Base-by-base conservation (phyloP, 2,888 invertebrate genomes). In the Pocota personata region DNA sequence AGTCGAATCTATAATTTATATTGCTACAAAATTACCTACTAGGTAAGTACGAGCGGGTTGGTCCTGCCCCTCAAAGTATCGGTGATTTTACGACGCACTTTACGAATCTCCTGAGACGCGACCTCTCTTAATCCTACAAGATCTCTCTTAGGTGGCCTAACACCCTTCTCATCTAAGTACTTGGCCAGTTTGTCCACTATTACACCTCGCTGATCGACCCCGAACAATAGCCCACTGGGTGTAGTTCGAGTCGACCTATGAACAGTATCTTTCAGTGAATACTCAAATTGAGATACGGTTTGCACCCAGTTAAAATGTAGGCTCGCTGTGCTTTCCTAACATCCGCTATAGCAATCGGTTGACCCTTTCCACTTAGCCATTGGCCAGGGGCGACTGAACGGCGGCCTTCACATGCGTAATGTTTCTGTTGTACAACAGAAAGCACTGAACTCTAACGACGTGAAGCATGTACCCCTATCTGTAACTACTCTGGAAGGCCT, bases 381-480 rank as follows among this genome's bases (percentile, higher is more conserved):
- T 91, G 0, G 89, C 88, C n/a, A n/a, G n/a, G n/a, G n/a, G n/a
- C n/a, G n/a, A n/a, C 35, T 89, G 82, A 1, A 88, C 87, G 4
- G 90, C 90, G 1, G 90, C 88, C 46, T 87, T 72, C 16, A 89
- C 86, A 58, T 89, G 89, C 3, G 43, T 43, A 6, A 87, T 52
- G 19, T 82, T 73, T 60, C 89, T 87, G 14, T 90, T 88, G n/a
- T n/a, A n/a, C 3, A 79, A 46, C 71, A 90, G 91, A 72, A 90
- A 91, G 73, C 57, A 50, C 87, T 73, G 71, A 92, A 92, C 3
- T 78, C 66, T 14, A 88, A 84, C 1, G 90, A 89, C 0, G 91
- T 92, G 67, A 91, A 92, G n/a, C 89, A 89, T 14, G 89, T 89
- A n/a, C 92, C 91, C 32, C 90, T 82, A 73, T 93, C 92, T 1